Percentiles rank a stretch among this genome's conserved stretches.
Conservation (phyloP, 2,797 vertebrate genomes). For the Staurois parvus region DNA sequence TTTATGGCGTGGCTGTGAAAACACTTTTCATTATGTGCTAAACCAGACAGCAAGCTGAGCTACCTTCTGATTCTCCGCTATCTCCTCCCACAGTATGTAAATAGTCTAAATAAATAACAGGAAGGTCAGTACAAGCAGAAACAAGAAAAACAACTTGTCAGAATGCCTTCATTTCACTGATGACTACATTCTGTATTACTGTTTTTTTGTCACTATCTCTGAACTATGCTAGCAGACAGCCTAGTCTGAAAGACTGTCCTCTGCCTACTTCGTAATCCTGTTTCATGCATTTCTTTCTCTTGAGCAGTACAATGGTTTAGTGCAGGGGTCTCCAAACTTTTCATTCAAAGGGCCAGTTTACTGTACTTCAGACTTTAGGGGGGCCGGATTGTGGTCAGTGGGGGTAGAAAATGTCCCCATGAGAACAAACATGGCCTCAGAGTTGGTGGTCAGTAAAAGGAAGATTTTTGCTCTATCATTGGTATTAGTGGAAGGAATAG, state of each 20-base stretch:
- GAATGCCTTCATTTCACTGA: constrained; percentile 2
- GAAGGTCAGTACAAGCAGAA: constrained; percentile 26
- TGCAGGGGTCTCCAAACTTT: too few relatives aligned
- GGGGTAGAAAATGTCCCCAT: too few relatives aligned
- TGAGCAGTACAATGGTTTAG: too few relatives aligned
- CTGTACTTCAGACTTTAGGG: too few relatives aligned
- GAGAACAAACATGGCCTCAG: too few relatives aligned
- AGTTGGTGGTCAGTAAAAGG: too few relatives aligned
- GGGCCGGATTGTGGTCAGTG: too few relatives aligned
- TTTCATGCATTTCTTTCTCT: not conserved
- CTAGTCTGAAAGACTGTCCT: not conserved
- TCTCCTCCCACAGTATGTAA: constrained; percentile 56
- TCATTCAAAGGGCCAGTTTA: too few relatives aligned
- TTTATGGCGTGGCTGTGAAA: constrained; percentile 3
- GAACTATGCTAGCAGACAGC: not conserved
- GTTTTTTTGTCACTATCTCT: not conserved
- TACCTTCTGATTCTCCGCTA: not conserved
- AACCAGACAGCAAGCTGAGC: constrained; percentile 16
- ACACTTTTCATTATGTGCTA: constrained; percentile 8
- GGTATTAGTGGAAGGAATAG: too few relatives aligned
- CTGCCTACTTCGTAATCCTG: not conserved
- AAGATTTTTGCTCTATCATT: too few relatives aligned
- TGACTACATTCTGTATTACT: not conserved
- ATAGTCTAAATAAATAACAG: constrained; percentile 14
- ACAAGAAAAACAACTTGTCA: constrained; percentile 47